Conservation (phyloP, 1,140 invertebrate genomes). For the Teleogryllus occipitalis region DNA sequence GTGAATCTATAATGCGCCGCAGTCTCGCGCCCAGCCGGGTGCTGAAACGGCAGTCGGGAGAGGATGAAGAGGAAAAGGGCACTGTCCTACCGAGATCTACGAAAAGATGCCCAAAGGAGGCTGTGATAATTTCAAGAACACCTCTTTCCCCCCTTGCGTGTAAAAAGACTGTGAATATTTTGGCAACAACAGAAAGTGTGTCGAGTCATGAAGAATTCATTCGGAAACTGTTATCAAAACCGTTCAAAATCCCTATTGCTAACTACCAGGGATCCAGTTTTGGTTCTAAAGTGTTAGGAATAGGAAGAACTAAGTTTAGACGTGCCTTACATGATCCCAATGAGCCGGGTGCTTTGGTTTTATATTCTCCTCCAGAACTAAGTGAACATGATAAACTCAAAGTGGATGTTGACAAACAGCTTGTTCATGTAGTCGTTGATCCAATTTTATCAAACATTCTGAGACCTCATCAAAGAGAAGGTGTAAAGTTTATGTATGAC, state of each 20-base stretch:
- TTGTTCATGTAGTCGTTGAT: conserved; percentile 91
- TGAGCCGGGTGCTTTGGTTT: conserved; percentile 85
- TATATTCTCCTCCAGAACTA: conserved; percentile 77
- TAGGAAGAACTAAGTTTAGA: conserved; percentile 57
- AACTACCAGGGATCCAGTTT: conserved; percentile 67
- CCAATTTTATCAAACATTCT: conserved; percentile 82
- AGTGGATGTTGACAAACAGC: conserved; percentile 50
- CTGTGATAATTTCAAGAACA: neutral
- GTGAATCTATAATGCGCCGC: conserved; percentile 29
- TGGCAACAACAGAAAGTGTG: neutral
- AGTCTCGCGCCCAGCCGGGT: conserved; percentile 48
- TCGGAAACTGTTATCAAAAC: conserved; percentile 71
- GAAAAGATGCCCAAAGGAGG: neutral
- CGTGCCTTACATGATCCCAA: conserved; percentile 86
- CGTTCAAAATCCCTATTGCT: conserved; percentile 90
- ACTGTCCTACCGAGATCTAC: neutral
- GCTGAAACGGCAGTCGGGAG: conserved; percentile 38
- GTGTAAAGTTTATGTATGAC: conserved; percentile 99
- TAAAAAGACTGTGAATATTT: neutral
- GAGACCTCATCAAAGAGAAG: conserved; percentile 96
- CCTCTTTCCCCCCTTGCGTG: conserved; percentile 14
- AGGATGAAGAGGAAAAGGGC: conserved; percentile 17
- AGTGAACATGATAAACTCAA: conserved; percentile 79
- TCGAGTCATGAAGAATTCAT: conserved; percentile 63
- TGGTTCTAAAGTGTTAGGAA: conserved; percentile 59